Evolutionary conservation across 2,113 vertebrate species (phyloP), one percentile per base, ranked within the genome.

Genomic region (Aptenodytes patagonicus): DNA sequence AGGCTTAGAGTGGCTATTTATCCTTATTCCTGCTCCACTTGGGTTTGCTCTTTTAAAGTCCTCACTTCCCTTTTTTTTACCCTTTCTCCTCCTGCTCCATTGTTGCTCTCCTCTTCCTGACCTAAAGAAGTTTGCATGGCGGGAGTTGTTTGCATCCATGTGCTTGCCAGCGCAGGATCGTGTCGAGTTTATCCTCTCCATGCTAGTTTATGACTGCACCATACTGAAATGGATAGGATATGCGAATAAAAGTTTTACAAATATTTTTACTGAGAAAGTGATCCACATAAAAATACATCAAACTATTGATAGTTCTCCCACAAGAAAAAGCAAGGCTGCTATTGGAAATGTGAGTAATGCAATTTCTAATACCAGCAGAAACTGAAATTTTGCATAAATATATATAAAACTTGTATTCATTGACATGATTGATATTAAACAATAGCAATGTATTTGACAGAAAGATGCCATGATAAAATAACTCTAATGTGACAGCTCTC

Each of bases 361-460:
- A 55, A 51, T 76, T 94, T 68, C 73, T 75, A 93, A 70, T 38
- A 73, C 13, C 22, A 90, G 36, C 71, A 93, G 87, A 93, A 87
- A 91, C 71, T 49, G 75, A 79, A 94, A 55, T 87, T 93, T 70
- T 90, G 90, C 66, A 83, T 88, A 94, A 76, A 90, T 68, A 42
- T 40, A 44, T 85, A 60, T 77, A 86, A 91, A 96, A 65, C 55
- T 52, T 85, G 58, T 83, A 69, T 77, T 85, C 64, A 36, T 90
- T 58, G 55, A 46, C 31, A 42, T 95, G 90, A 95, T 80, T 89
- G 82, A 80, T 96, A 90, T 61, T 94, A 94, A 91, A 96, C 87
- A 95, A 76, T 71, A 90, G 70, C 82, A 85, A 54, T 65, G 44
- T 10, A 11, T 80, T 83, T 94, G 90, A 83, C 66, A 80, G 81